Base-by-base conservation (phyloP, 2,797 vertebrate genomes). In the Tarsius wallacei region DNA sequence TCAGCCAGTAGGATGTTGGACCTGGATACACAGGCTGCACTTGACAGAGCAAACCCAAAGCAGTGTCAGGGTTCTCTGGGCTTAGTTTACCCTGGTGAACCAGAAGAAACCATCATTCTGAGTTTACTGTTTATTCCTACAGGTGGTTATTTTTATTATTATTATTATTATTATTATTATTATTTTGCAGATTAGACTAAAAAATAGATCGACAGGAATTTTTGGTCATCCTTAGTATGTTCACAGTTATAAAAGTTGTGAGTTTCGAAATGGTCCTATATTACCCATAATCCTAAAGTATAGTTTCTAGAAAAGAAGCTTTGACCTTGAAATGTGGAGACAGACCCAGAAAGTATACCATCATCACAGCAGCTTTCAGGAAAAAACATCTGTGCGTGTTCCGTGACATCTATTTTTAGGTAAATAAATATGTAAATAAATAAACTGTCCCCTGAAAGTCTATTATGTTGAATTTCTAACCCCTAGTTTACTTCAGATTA, bases 231-330 rank as follows among this genome's bases (percentile, higher is more conserved):
- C 71, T 93, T 86, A 88, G 73, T 33, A 71, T 85, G 31, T 9
- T 77, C 61, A 51, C 19, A 57, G 53, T 80, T 77, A 80, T 36
- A 57, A 89, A 93, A 70, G 59, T 66, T 90, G 11, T 86, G 22
- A n/a, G 70, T 42, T 42, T 42, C 42, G 33, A 83, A 89, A 87
- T 47, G 33, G 1, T 4, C n/a, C 16, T 70, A 19, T 78, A 68
- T 80, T 78, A 78, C 17, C 47, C 74, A 36, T 76, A 90, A 90
- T 73, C 36, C 31, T 77, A 68, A 77, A 91, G 33, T n/a, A 76
- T 12, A 49, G 19, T 36, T 78, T 88, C 55, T 28, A 57, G 42
- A 77, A 91, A 77, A 81, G 7, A 36, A 84, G 13, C 64, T 57
- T 94, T 42, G 85, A 77, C 6, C n/a, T 88, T 85, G 73, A 93